phyloP scores from a whole-genome alignment of 2,113 vertebrate genomes.

The Hemiscyllium ocellatum region DNA sequence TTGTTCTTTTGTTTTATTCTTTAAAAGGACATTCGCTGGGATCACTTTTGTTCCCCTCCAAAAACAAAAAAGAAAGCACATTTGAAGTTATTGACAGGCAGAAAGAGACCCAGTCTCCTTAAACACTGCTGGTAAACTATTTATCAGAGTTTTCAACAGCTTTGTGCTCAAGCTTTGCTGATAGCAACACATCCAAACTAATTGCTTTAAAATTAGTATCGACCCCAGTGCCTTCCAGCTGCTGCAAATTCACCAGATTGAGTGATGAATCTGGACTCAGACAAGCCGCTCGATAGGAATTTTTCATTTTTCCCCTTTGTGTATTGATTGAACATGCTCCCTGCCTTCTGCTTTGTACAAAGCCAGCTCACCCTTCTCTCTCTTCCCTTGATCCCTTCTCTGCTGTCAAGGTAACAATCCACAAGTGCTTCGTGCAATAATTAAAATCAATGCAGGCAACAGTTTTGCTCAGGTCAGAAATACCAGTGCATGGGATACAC shows the following conservation, averaged over 20 bases:
- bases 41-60: neutral
- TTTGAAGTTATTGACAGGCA: slow-evolving; percentile 29
- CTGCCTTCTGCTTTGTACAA: slow-evolving; percentile 23
- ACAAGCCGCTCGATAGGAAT: slow-evolving; percentile 39
- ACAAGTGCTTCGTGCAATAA: neutral
- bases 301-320: slow-evolving; percentile 30
- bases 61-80: neutral
- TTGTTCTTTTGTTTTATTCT: neutral
- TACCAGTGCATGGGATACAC: neutral
- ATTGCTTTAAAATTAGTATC: slow-evolving; percentile 39
- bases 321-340: slow-evolving; percentile 36
- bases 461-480: neutral
- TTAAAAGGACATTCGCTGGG: neutral
- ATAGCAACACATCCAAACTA: slow-evolving; percentile 38
- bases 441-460: neutral
- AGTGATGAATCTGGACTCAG: slow-evolving; percentile 36
- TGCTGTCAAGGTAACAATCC: neutral
- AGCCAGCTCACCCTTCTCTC: neutral
- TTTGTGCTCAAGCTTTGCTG: neutral
- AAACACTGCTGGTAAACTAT: slow-evolving; percentile 1
- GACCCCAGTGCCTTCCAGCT: slow-evolving; percentile 35
- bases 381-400: neutral
- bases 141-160: slow-evolving; percentile 21
- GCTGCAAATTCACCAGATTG: slow-evolving; percentile 28
- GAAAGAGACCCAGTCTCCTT: slow-evolving; percentile 1